Percentiles rank a stretch among this genome's conserved stretches.
phyloP scores from a whole-genome alignment of 2,113 vertebrate species.

The Corythoichthys haematopterus region DNA sequence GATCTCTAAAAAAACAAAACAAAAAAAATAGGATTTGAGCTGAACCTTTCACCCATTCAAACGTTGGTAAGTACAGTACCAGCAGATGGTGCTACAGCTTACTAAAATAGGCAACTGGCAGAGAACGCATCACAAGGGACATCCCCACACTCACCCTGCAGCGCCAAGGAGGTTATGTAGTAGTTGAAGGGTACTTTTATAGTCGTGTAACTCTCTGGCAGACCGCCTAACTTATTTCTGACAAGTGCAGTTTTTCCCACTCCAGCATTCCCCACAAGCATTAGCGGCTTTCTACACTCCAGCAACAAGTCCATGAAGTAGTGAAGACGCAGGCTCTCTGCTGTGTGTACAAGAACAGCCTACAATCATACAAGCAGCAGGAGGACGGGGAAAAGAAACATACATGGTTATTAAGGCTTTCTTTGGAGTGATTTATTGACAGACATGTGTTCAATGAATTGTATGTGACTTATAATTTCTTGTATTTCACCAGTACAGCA shows the following conservation, averaged over 20 bases:
- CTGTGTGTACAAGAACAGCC: constrained; percentile 63
- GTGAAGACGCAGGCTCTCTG: constrained; percentile 61
- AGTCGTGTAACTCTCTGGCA: constrained; percentile 60
- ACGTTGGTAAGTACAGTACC: constrained; percentile 36
- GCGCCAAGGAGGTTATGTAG: constrained; percentile 54
- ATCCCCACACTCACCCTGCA: constrained; percentile 44
- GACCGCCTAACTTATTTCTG: constrained; percentile 65
- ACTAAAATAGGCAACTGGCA: constrained; percentile 5
- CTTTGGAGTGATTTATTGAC: constrained; percentile 70
- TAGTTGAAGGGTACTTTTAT: constrained; percentile 70
- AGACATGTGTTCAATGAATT: constrained; percentile 71
- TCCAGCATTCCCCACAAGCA: constrained; percentile 68
- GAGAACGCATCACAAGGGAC: constrained; percentile 6
- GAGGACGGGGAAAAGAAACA: constrained; percentile 60
- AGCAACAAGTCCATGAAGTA: constrained; percentile 74
- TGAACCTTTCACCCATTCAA: background rate
- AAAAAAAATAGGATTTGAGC: background rate
- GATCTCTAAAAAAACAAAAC: constrained; percentile 57
- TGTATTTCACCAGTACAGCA: constrained; percentile 60
- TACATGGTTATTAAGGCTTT: constrained; percentile 67
- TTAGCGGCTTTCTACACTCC: constrained; percentile 64
- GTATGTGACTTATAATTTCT: constrained; percentile 71
- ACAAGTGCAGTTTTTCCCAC: constrained; percentile 68
- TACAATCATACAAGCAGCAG: constrained; percentile 64
- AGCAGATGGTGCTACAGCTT: constrained; percentile 61